Evolutionary conservation across 2,888 invertebrate genomes (phyloP).

Genomic region (Candidula unifasciata): DNA sequence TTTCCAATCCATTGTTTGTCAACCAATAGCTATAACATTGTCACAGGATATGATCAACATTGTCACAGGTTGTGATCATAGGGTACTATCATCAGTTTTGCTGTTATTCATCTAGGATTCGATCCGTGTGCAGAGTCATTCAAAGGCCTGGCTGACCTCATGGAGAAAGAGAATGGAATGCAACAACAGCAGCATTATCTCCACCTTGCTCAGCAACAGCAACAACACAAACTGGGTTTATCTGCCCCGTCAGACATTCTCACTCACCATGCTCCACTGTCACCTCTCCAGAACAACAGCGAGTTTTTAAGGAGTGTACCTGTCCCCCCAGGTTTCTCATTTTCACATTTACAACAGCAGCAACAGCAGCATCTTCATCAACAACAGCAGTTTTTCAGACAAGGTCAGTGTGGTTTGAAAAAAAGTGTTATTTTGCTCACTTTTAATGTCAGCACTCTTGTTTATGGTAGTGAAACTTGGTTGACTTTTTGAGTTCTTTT

Average conservation of each 20-base stretch:
- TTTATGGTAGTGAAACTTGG: no score
- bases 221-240: slow-evolving; percentile 56
- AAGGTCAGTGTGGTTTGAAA: slow-evolving; percentile 58
- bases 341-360: slow-evolving; percentile 67
- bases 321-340: slow-evolving; percentile 69
- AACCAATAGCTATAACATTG: no score
- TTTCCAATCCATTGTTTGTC: no score
- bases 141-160: slow-evolving; percentile 95
- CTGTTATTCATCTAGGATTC: slow-evolving; percentile 86
- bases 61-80: no score
- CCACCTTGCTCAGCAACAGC: slow-evolving; percentile 49
- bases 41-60: no score
- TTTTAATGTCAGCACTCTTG: no score
- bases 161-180: slow-evolving; percentile 87
- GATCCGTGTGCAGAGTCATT: slow-evolving; percentile 98
- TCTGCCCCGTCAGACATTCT: slow-evolving; percentile 37
- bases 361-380: slow-evolving; percentile 59
- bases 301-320: slow-evolving; percentile 56
- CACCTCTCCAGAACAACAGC: slow-evolving; percentile 35
- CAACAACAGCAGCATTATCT: slow-evolving; percentile 48
- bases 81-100: no score
- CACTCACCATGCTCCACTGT: slow-evolving; percentile 34
- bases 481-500: not conserved
- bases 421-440: no score
- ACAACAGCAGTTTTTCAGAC: slow-evolving; percentile 61